Evolutionary conservation across 2,113 vertebrate species (phyloP).

Genomic region (Mirounga angustirostris): DNA sequence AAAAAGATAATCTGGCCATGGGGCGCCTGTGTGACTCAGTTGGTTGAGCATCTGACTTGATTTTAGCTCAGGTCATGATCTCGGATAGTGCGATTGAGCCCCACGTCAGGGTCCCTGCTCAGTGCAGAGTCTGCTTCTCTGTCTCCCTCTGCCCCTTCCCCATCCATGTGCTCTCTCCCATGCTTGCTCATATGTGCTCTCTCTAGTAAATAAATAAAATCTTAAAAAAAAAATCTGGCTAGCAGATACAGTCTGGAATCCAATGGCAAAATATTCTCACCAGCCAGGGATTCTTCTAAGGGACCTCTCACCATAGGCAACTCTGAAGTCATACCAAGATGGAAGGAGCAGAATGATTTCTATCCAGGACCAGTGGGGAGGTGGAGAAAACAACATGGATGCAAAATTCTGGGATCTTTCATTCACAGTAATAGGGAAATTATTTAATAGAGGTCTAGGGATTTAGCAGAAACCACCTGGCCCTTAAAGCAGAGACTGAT

Average conservation of each 20-base stretch:
- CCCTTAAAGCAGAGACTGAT: conserved; percentile 55
- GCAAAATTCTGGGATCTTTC: conserved; percentile 22
- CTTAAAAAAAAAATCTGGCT: neutral
- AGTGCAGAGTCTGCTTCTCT: neutral
- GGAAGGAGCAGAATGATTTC: neutral
- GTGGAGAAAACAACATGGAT: neutral
- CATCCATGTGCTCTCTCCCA: neutral
- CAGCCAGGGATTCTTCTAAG: neutral
- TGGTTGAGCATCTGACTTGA: too few relatives aligned
- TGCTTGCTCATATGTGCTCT: neutral
- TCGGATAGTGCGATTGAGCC: neutral
- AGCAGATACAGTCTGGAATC: conserved; percentile 1
- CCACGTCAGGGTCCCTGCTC: neutral
- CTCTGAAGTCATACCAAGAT: neutral
- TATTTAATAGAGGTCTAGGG: conserved; percentile 51
- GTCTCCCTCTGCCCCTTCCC: neutral
- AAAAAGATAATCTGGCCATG: neutral
- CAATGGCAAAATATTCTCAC: neutral
- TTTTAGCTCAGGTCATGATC: neutral
- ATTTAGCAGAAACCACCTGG: conserved; percentile 43
- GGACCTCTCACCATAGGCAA: neutral
- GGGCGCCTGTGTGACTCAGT: too few relatives aligned
- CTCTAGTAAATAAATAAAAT: neutral
- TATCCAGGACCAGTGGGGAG: neutral
- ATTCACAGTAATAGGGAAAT: conserved; percentile 15